Base-by-base conservation (phyloP, 2,797 vertebrate species). In the Merluccius polli region DNA sequence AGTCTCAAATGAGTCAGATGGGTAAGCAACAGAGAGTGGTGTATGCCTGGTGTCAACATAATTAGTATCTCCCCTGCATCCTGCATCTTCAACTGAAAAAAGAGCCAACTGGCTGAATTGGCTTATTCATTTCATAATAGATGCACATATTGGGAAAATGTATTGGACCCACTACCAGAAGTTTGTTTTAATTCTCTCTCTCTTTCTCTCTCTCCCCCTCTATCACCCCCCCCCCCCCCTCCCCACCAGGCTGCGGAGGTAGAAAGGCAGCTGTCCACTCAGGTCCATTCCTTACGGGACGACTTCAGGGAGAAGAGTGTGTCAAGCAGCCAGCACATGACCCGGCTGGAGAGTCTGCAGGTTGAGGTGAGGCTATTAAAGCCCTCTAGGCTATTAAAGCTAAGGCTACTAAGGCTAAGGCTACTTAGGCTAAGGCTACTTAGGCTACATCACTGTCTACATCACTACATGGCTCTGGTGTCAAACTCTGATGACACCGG, bases 241-340 rank as follows among this genome's bases (percentile, higher is more conserved):
- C 21, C 81, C n/a, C 30, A 87, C 52, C 90, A 99, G 98, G 97
- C 97, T 0, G 96, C 97, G 0, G 96, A 98, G 87, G 96, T 97
- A 87, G 98, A 99, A 89, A 94, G 93, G 88, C 96, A 97, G 86
- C 95, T 99, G 90, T 98, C 96, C 85, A 93, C 96, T 94, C 97
- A 99, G 94, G 97, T 99, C 86, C 95, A 97, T 80, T 95, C 95
- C 21, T 95, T 99, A 90, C 93, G 93, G 88, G 96, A 97, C 74
- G 96, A 99, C 88, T 99, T 98, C 82, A 94, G 96, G 87, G 97
- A 98, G 92, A 98, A 98, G 91, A 97, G 94, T 75, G 90, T 95
- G 10, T 99, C 97, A 71, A 97, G 95, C 85, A 97, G 91, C 89
- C 97, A 98, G 90, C 98, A 99, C 87, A 96, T 98, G 89, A 94